phyloP scores from a whole-genome alignment of 2,888 invertebrate species.

The Drosophila longiperda region DNA sequence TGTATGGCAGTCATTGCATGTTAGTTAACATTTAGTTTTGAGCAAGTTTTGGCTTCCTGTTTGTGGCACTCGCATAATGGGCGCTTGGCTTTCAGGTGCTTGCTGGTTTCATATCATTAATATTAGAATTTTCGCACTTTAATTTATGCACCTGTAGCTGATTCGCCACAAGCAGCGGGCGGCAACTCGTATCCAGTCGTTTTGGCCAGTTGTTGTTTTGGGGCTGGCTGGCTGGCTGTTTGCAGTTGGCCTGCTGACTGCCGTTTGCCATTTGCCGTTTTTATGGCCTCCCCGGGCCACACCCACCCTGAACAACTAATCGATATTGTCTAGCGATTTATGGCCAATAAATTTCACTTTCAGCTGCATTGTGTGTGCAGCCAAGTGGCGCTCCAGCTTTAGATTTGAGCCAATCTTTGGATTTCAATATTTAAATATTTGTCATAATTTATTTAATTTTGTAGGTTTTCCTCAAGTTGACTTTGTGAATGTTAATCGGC shows the following conservation, averaged over 20 bases:
- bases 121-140: conserved; percentile 79
- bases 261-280: conserved; percentile 61
- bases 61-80: conserved; percentile 62
- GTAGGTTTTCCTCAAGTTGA: conserved; percentile 59
- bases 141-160: conserved; percentile 78
- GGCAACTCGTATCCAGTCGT: conserved; percentile 13
- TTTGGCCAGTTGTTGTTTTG: conserved; percentile 16
- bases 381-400: conserved; percentile 53
- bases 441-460: conserved; percentile 71
- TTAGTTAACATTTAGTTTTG: conserved; percentile 75
- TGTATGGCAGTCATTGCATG: conserved; percentile 65
- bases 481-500: conserved; percentile 26
- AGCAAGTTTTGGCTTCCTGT: conserved; percentile 71
- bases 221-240: conserved; percentile 11
- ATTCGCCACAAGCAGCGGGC: conserved; percentile 63
- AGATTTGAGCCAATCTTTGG: conserved; percentile 20
- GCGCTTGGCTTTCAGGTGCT: conserved; percentile 23
- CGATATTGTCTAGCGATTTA: conserved; percentile 77
- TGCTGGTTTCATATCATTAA: conserved; percentile 61
- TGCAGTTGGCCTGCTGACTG: conserved; percentile 42
- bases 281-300: conserved; percentile 67
- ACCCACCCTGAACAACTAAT: conserved; percentile 73
- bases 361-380: conserved; percentile 59
- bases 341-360: conserved; percentile 76
- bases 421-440: conserved; percentile 64